Evolutionary conservation across 2,113 vertebrate species (phyloP).

Genomic region (Labeo catla): DNA sequence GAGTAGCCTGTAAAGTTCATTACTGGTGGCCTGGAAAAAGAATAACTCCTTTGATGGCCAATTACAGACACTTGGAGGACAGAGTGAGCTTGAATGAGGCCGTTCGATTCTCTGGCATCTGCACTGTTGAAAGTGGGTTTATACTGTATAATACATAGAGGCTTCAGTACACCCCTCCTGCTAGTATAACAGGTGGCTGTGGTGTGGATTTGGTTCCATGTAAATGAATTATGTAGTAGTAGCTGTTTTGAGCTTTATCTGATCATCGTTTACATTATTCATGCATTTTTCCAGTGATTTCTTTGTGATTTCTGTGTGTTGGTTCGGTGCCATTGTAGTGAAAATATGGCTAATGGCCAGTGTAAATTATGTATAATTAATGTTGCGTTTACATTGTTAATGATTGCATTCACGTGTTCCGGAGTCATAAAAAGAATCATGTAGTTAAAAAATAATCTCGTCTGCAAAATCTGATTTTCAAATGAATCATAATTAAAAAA

Average conservation of each 20-base stretch:
- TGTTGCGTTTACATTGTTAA: background rate
- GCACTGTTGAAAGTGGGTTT: background rate
- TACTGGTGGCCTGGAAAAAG: background rate
- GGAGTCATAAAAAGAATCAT: background rate
- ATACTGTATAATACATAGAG: background rate
- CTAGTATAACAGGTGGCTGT: background rate
- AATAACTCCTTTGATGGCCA: background rate
- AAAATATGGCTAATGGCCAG: background rate
- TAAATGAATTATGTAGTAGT: background rate
- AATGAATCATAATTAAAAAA: no score
- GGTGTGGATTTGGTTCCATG: background rate
- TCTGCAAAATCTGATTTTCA: no score
- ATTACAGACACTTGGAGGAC: background rate
- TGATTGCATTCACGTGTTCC: background rate
- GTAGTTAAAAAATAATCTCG: background rate
- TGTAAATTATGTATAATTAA: background rate
- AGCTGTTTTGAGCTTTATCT: background rate
- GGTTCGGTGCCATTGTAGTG: background rate
- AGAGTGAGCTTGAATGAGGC: background rate
- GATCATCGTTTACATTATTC: background rate
- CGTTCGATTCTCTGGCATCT: background rate
- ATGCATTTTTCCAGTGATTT: background rate
- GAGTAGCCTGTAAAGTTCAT: slow-evolving; percentile 1
- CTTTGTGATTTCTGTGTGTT: background rate
- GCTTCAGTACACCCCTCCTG: background rate